Base-by-base conservation (phyloP, 92 coral and sea anemone species). In the Palythoa grandis region DNA sequence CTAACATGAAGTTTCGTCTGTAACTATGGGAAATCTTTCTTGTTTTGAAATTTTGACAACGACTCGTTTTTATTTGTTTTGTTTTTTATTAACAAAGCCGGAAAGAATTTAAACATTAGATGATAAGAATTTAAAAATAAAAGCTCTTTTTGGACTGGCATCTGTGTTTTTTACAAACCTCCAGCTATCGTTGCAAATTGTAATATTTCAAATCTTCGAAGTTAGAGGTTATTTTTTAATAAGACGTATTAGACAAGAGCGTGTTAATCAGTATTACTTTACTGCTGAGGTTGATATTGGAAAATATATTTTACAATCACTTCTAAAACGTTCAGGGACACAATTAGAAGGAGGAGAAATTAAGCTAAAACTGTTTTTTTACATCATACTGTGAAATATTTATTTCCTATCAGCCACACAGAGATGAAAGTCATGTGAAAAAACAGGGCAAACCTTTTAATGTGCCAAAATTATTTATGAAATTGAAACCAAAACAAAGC, bases 371-470 rank as follows among this genome's bases (percentile, higher is more conserved):
- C 57, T 67, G 47, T 80, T 47, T 76, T n/a, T 47, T 80, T 22
- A 48, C 61, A 80, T 22, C 85, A 80, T 67, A 80, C 85, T 80
- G 85, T 80, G 85, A 66, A 22, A 67, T 80, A 80, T 80, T 80
- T 80, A 80, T 48, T 80, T 66, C 73, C 19, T 80, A 22, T 80
- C 73, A 63, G 63, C 85, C 74, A 66, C 70, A 80, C 85, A 80
- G 85, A 24, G 43, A 66, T 48, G 47, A 66, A 53, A 65, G 61
- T 66, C 47, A 40, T 80, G 74, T 48, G 85, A 23, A 10, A 66
- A 66, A 66, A 50, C 43, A 65, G 85, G 66, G 43, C 19, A 80
- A 80, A 61, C 37, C 17, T 80, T 65, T 80, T 80, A 80, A 63
- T 80, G 25, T 52, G 29, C 22, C 40, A 11, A 66, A 60, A 24